Evolutionary conservation across 2,113 vertebrate genomes (phyloP).

Genomic region (Hemibagrus wyckioides): DNA sequence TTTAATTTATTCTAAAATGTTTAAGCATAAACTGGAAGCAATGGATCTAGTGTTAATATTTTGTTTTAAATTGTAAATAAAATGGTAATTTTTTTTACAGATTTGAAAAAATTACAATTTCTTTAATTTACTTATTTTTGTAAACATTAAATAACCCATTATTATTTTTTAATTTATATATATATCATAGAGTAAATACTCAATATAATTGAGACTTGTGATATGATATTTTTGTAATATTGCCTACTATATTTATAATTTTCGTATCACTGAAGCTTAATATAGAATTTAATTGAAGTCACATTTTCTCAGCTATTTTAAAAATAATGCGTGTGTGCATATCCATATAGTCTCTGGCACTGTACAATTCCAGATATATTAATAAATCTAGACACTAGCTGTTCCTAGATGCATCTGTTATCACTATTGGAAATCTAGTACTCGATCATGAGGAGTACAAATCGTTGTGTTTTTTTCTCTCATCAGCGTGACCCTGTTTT

Average conservation of each 20-base stretch:
- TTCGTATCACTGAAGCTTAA: background rate
- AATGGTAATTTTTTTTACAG: too few relatives aligned
- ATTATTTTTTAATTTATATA: background rate
- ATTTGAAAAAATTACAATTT: too few relatives aligned
- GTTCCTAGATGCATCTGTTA: background rate
- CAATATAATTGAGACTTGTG: background rate
- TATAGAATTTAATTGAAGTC: background rate
- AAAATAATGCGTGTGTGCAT: background rate
- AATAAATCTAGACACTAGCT: background rate
- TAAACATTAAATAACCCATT: background rate
- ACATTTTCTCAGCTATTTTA: background rate
- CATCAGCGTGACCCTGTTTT: conserved; percentile 51
- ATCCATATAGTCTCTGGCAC: background rate
- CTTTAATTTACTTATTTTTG: background rate
- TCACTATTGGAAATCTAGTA: background rate
- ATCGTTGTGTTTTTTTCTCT: background rate
- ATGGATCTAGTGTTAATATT: background rate
- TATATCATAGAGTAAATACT: background rate
- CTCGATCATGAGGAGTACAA: background rate
- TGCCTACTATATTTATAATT: too few relatives aligned
- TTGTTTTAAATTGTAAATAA: too few relatives aligned
- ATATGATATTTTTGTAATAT: background rate
- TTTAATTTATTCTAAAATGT: too few relatives aligned
- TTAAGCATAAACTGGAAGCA: too few relatives aligned
- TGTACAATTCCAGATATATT: background rate